phyloP scores from a whole-genome alignment of 2,888 invertebrate species.

The Epinotia ramella region DNA sequence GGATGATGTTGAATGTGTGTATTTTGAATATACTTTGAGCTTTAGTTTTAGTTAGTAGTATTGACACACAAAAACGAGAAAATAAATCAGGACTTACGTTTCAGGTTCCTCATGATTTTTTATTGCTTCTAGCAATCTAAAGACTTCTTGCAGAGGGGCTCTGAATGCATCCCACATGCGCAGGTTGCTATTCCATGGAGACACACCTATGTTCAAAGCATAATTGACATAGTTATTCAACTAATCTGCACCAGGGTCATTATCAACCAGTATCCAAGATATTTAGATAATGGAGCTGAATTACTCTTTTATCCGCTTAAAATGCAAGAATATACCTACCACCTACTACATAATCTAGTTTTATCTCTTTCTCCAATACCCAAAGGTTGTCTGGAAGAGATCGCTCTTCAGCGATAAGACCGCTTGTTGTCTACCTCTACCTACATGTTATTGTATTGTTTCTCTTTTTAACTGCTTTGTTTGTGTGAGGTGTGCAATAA shows the following conservation, averaged over 20 bases:
- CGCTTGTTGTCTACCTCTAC: too few species aligned
- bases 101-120: slow-evolving; percentile 92
- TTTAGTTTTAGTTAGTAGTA: too few species aligned
- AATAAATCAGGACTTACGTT: slow-evolving; percentile 80
- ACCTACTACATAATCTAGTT: too few species aligned
- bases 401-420: too few species aligned
- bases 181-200: slow-evolving; percentile 94
- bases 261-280: not conserved
- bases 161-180: slow-evolving; percentile 96
- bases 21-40: too few species aligned
- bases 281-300: not conserved
- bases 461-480: too few species aligned
- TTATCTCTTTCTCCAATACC: too few species aligned
- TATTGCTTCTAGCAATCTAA: slow-evolving; percentile 93
- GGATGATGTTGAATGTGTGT: not conserved
- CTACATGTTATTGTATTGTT: too few species aligned
- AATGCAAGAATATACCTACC: not conserved
- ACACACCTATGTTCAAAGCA: slow-evolving; percentile 86
- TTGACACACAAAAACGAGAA: not conserved
- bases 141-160: slow-evolving; percentile 95
- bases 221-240: not conserved
- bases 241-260: not conserved
- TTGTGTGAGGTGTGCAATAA: too few species aligned
- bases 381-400: too few species aligned
- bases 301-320: not conserved